Evolutionary conservation across 1,140 invertebrate species (phyloP), one percentile per base, ranked within the genome.

Genomic region (Ooceraea biroi): DNA sequence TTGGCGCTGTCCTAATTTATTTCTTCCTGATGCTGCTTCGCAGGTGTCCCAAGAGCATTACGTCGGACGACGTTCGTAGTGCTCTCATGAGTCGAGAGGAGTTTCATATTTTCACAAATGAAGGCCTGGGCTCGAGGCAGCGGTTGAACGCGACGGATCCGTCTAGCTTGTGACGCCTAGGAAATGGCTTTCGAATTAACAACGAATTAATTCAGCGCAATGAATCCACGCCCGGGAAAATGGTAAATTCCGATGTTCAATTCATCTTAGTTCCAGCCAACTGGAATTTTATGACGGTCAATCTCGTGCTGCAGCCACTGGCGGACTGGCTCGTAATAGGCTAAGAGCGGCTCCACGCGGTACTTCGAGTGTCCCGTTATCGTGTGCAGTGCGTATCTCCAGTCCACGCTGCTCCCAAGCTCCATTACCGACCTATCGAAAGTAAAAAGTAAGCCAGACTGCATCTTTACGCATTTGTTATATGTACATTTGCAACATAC

Each of bases 101-200:
- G 84, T 94, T 94, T 57, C 91, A 94, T 50, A 87, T 94, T 60
- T 94, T 94, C 63, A 94, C 94, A 22, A 94, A 94, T 84, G 87
- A 82, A 30, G 93, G 93, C 19, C 71, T 94, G 30, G 93, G 93
- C 44, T 90, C 92, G 1, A 80, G 76, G 8, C 68, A 83, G 48
- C 82, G 76, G 72, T 58, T 65, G 10, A 69, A 55, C 36, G 0
- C 19, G 7, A 68, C 41, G 50, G 74, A 88, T 0, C 14, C 22
- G 19, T 46, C 44, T 25, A 48, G 14, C 0, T 66, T 66, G n/a
- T 77, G 44, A 77, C 27, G 4, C 27, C 5, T 36, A 36, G 36
- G 2, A 36, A 36, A 36, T 7, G 55, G 17, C 1, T 72, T 12
- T 19, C n/a, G 14, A 57, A 44, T 60, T 36, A 36, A 65, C 12